Percentiles rank a stretch among this genome's conserved stretches.
Conservation (phyloP, 2,797 vertebrate genomes). For the Microchirus variegatus region DNA sequence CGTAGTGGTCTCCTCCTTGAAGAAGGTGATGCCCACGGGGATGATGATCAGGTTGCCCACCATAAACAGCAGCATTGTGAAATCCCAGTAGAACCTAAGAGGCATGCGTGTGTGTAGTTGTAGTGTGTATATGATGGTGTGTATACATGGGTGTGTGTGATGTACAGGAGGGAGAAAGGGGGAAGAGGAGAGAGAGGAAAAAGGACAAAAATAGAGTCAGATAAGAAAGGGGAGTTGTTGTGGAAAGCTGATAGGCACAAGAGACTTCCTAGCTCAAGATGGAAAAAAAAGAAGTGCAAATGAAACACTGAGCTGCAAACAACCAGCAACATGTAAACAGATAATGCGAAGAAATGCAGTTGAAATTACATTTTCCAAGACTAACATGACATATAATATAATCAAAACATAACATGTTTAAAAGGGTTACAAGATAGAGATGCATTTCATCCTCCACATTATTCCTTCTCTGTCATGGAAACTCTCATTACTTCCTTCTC, state of each 20-base stretch:
- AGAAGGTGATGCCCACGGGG: conserved; percentile 98
- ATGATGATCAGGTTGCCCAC: conserved; percentile 99
- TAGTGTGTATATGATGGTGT: conserved; percentile 26
- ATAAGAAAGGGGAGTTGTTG: conserved; percentile 43
- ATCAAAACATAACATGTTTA: not conserved
- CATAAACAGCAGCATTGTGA: conserved; percentile 99
- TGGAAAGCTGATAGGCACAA: conserved; percentile 58
- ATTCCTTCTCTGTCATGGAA: too few species aligned
- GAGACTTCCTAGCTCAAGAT: conserved; percentile 41
- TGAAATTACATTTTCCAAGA: not conserved
- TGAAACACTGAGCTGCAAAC: conserved; percentile 22
- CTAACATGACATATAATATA: not conserved
- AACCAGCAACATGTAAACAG: conserved; percentile 24
- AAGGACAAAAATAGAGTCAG: conserved; percentile 64
- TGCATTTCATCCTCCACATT: too few species aligned
- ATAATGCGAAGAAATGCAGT: conserved; percentile 2
- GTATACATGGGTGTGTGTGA: conserved; percentile 24
- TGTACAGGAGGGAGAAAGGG: conserved; percentile 7
- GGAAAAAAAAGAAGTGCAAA: conserved; percentile 46
- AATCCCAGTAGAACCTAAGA: conserved; percentile 98
- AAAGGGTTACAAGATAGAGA: not conserved
- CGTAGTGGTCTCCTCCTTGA: conserved; percentile 96
- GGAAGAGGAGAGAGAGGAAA: not conserved
- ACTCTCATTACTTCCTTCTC: too few species aligned
- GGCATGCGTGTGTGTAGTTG: conserved; percentile 27